phyloP scores from a whole-genome alignment of 37 sponge, comb jelly and placozoan genomes.

The Oscarella lobularis region DNA sequence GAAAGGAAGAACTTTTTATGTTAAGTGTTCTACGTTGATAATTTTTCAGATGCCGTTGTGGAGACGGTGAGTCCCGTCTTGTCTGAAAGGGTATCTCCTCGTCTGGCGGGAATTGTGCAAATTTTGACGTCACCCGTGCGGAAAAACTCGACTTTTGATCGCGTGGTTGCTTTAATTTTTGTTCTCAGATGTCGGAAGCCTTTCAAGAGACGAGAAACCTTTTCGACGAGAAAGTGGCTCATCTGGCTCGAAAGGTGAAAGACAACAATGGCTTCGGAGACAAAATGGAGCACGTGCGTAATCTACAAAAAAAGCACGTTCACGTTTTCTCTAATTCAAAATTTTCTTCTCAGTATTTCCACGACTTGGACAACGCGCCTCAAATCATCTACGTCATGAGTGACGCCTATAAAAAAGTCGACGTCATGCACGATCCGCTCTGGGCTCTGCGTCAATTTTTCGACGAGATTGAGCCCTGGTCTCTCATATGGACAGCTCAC shows the following conservation, averaged over 20 bases:
- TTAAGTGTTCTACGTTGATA: too few relatives aligned
- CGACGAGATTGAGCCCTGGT: not conserved
- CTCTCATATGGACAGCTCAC: not conserved
- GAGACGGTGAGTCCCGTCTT: not conserved
- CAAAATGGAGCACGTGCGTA: not conserved
- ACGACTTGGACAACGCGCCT: slow-evolving; percentile 1
- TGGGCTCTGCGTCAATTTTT: slow-evolving; percentile 9
- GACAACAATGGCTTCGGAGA: not conserved
- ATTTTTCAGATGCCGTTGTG: not conserved
- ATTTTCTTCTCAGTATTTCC: not conserved
- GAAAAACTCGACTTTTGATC: not conserved
- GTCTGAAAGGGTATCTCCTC: not conserved
- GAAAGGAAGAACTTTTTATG: not conserved
- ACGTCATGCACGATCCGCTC: slow-evolving; percentile 6
- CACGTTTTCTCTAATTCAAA: not conserved
- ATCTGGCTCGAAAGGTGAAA: not conserved
- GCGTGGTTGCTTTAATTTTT: not conserved
- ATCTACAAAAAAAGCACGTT: too few relatives aligned
- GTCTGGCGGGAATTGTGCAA: not conserved
- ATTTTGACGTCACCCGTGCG: slow-evolving; percentile 1
- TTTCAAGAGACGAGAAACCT: not conserved
- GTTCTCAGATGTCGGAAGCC: slow-evolving; percentile 2
- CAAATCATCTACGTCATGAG: not conserved
- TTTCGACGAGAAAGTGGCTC: not conserved
- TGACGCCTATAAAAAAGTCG: not conserved